Percentiles rank a stretch among this genome's conserved stretches.
These are phyloP conservation scores for Capitulum mitella DNA, from an alignment of 2,888 invertebrate species.

Conservation along the genomic window DNA sequence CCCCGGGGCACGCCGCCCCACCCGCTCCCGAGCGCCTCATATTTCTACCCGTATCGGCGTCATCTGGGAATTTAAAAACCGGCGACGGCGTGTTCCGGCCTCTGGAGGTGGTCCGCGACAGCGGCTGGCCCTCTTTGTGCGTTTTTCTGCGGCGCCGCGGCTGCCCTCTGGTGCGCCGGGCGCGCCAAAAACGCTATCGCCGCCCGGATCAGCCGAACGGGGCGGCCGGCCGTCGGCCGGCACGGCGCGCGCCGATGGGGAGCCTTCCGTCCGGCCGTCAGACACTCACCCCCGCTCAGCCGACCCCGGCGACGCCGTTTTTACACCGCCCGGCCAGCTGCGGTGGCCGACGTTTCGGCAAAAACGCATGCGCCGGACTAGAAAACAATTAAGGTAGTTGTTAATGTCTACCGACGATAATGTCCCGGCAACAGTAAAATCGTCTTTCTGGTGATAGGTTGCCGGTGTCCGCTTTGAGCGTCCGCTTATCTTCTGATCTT, in stretches of 20 bases:
- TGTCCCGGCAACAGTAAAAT: neutral
- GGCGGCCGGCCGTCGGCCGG: neutral
- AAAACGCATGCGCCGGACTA: neutral
- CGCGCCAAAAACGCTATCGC: conserved; percentile 17
- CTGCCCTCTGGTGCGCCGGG: neutral
- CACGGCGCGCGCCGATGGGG: neutral
- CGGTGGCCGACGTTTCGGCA: neutral
- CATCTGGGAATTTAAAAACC: neutral
- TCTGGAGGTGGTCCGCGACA: neutral
- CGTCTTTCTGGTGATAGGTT: neutral
- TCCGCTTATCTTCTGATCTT: too few relatives aligned
- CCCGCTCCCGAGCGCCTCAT: neutral
- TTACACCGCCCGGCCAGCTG: neutral
- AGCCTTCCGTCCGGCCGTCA: neutral
- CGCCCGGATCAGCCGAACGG: neutral
- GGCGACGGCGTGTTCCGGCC: neutral
- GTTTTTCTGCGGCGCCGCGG: neutral
- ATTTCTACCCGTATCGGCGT: neutral
- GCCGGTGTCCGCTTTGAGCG: too few relatives aligned
- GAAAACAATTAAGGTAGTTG: neutral
- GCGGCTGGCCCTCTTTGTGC: neutral
- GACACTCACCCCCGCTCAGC: too few relatives aligned
- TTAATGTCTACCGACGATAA: neutral
- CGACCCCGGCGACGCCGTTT: neutral
- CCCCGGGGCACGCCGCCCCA: neutral